Percentiles rank a stretch among this genome's conserved stretches.
phyloP scores from a whole-genome alignment of 2,797 vertebrate species.

The Holocentrus rufus region DNA sequence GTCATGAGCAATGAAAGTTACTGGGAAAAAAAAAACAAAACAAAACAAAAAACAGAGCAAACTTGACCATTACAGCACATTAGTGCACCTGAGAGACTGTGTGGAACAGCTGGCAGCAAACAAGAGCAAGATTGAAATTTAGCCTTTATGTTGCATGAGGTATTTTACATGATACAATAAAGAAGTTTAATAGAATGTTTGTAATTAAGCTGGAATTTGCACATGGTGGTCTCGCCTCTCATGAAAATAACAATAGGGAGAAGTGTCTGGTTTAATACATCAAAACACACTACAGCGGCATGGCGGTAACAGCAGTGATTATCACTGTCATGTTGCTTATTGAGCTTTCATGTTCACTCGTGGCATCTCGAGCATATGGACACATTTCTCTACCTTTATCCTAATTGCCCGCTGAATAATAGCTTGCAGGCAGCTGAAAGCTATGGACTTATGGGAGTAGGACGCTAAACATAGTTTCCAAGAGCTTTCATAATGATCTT shows the following conservation, averaged over 20 bases:
- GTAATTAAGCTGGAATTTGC: background rate
- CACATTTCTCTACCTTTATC: constrained; percentile 67
- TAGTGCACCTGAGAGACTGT: constrained; percentile 39
- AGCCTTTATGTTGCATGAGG: constrained; percentile 14
- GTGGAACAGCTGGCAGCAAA: constrained; percentile 20
- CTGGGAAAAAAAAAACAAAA: background rate
- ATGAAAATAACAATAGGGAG: constrained; percentile 21
- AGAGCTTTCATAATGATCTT: constrained; percentile 65
- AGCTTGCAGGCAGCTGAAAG: constrained; percentile 64
- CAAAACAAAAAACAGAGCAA: constrained; percentile 19
- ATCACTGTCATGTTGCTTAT: constrained; percentile 57
- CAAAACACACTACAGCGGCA: constrained; percentile 41
- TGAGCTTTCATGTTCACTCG: constrained; percentile 52
- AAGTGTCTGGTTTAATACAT: constrained; percentile 39
- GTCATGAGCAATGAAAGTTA: constrained; percentile 53
- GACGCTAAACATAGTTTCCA: constrained; percentile 60
- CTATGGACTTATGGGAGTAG: constrained; percentile 47
- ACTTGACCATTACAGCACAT: constrained; percentile 28
- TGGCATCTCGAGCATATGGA: constrained; percentile 39
- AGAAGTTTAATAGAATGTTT: too few relatives aligned
- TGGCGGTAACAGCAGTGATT: constrained; percentile 68
- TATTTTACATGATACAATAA: too few relatives aligned
- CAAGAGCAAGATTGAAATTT: constrained; percentile 26
- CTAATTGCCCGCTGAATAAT: constrained; percentile 74
- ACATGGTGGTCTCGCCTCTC: background rate